A percentile compares a stretch with the other conserved stretches of the same genome.
Conservation (phyloP, 1,140 invertebrate species). For the Cydia fagiglandana region DNA sequence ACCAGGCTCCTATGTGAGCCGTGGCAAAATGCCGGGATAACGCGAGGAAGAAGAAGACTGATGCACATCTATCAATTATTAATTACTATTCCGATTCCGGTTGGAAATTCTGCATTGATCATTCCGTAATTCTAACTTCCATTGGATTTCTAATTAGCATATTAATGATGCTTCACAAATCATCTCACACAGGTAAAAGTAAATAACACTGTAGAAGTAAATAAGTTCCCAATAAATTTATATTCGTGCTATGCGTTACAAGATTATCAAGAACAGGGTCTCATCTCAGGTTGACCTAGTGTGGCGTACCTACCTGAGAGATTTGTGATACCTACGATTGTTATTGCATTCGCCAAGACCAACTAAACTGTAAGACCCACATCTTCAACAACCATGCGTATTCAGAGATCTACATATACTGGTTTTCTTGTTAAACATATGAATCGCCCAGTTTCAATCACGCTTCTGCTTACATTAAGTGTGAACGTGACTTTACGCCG, state of each 20-base stretch:
- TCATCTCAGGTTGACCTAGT: background rate
- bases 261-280: background rate
- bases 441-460: conserved; percentile 45
- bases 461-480: conserved; percentile 48
- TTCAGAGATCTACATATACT: background rate
- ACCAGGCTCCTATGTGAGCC: too few relatives aligned
- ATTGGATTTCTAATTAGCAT: too few relatives aligned
- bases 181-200: background rate
- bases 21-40: too few relatives aligned
- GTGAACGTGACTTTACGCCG: conserved; percentile 42
- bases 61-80: too few relatives aligned
- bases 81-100: too few relatives aligned
- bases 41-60: too few relatives aligned
- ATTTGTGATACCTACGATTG: background rate
- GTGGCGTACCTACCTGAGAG: background rate
- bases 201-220: background rate
- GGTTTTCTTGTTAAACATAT: background rate
- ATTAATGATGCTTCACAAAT: too few relatives aligned
- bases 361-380: background rate
- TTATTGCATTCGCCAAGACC: background rate
- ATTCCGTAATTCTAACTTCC: too few relatives aligned
- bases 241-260: background rate
- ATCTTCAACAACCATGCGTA: background rate
- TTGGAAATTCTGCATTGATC: too few relatives aligned
- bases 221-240: background rate